Base-by-base conservation (phyloP, 2,113 vertebrate species). In the Brachyhypopomus gauderio region DNA sequence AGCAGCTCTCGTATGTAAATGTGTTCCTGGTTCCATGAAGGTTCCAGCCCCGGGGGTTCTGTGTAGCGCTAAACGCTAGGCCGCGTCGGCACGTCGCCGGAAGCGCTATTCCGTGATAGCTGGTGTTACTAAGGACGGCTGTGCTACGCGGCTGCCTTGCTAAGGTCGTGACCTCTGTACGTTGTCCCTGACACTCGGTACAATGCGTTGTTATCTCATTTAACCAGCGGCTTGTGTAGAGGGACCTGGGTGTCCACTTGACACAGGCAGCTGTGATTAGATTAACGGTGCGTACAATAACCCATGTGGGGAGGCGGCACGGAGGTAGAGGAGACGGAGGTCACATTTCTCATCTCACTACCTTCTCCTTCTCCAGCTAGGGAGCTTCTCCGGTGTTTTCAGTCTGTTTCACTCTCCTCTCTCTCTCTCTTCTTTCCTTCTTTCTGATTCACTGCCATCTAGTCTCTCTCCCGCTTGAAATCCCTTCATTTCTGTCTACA, bases 181-280 rank as follows among this genome's bases (percentile, higher is more conserved):
- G 77, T 52, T 3, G 56, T 36, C 78, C 78, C 45, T 72, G 78
- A 79, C 69, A 36, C 0, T 56, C 69, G 8, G 3, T 72, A 73
- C 48, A 63, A 70, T 19, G 38, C 70, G 55, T 30, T 3, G 69
- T 52, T 73, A 80, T 55, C 59, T 73, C 78, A 1, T 55, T 80
- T 17, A 30, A 22, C 12, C 25, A 34, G 69, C n/a, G 56, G 38
- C 4, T 19, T 52, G 56, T 30, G 59, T 41, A 30, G 3, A 16
- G 78, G 34, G 59, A 69, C 63, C 70, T 73, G 8, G 72, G 23
- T 23, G 25, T 38, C 71, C 58, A 23, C 48, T 79, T 62, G 22
- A 58, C 48, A 71, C 67, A 27, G 72, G 58, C 70, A 36, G 70
- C 64, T 66, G 45, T 80, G 79, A 80, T 80, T 74, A 73, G 71